These are phyloP conservation scores for Apamea crenata DNA, from an alignment of 2,888 invertebrate genomes.

Conservation along the genomic window DNA sequence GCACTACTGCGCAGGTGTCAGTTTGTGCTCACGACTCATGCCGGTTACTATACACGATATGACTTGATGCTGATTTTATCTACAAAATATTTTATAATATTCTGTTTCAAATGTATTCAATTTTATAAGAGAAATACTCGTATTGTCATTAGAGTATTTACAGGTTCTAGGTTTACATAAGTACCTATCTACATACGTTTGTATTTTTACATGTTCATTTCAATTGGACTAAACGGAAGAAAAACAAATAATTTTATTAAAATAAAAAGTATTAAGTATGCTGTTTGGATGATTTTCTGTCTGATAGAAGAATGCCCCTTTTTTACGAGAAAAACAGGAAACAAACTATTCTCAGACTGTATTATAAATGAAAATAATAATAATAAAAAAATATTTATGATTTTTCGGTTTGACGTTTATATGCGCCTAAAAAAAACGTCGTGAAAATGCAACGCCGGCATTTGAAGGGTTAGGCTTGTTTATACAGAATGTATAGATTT, in stretches of 20 bases:
- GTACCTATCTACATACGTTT: neutral
- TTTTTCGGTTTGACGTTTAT: neutral
- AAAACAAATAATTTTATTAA: neutral
- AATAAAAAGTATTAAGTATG: neutral
- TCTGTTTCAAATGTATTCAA: neutral
- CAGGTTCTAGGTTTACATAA: neutral
- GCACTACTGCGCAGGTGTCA: no score
- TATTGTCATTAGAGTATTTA: neutral
- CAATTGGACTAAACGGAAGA: neutral
- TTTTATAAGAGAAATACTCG: neutral
- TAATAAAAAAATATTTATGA: constrained; percentile 16
- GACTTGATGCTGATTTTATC: neutral
- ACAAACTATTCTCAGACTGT: neutral
- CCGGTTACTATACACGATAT: no score
- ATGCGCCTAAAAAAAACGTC: neutral
- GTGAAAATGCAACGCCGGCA: constrained; percentile 9
- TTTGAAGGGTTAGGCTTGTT: constrained; percentile 35
- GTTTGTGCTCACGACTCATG: no score
- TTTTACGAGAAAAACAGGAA: neutral
- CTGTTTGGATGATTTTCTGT: no score
- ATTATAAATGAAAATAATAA: constrained; percentile 4
- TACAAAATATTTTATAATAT: no score
- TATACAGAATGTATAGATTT: constrained; percentile 16
- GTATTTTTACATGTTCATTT: neutral
- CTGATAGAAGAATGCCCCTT: no score